A percentile compares a stretch with the other conserved stretches of the same genome.
These are phyloP conservation scores for Mimumesa dahlbomi DNA, from an alignment of 2,888 invertebrate species.

Conservation along the genomic window DNA sequence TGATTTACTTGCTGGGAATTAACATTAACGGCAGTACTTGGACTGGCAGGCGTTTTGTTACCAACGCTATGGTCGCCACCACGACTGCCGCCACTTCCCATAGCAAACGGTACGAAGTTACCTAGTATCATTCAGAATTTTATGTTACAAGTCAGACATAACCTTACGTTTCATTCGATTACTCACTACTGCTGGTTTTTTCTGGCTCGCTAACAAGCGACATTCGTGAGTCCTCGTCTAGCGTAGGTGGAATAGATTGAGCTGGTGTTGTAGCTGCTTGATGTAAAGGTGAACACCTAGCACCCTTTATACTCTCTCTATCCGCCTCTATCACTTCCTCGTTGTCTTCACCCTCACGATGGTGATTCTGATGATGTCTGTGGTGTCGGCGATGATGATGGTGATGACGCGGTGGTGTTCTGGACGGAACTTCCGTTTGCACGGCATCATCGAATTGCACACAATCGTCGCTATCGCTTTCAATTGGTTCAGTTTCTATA, in stretches of 20 bases:
- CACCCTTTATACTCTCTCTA: slow-evolving; percentile 70
- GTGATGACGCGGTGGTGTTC: slow-evolving; percentile 77
- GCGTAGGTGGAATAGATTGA: slow-evolving; percentile 69
- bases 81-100: slow-evolving; percentile 75
- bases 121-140: no score
- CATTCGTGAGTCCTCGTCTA: slow-evolving; percentile 78
- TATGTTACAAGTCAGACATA: neutral
- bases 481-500: slow-evolving; percentile 88
- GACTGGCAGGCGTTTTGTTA: slow-evolving; percentile 78
- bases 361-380: slow-evolving; percentile 78
- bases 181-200: slow-evolving; percentile 76
- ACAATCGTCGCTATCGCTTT: slow-evolving; percentile 83
- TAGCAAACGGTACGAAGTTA: slow-evolving; percentile 79
- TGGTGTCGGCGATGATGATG: slow-evolving; percentile 78
- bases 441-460: slow-evolving; percentile 76
- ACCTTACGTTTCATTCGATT: neutral
- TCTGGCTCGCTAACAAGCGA: slow-evolving; percentile 78
- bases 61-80: slow-evolving; percentile 74
- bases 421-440: slow-evolving; percentile 72
- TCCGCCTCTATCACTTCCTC: slow-evolving; percentile 70
- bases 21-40: slow-evolving; percentile 63
- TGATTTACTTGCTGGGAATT: slow-evolving; percentile 71
- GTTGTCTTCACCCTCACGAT: slow-evolving; percentile 73
- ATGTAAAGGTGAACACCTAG: slow-evolving; percentile 68
- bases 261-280: slow-evolving; percentile 64